Evolutionary conservation across 2,113 vertebrate species (phyloP).

Genomic region (Noctilio leporinus): DNA sequence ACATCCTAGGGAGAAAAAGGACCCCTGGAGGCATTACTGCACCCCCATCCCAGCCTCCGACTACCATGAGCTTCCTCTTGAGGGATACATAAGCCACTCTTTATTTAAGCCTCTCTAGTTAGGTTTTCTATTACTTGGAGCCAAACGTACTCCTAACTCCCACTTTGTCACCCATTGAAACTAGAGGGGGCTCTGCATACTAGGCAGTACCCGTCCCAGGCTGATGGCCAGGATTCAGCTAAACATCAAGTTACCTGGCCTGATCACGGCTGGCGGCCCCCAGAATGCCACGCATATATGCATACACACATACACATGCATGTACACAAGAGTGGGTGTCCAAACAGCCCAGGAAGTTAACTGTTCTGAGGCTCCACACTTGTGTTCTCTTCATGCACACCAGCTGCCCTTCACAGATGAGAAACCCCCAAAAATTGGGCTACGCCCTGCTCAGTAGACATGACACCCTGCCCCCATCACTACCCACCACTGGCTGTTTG

Average conservation of each 20-base stretch:
- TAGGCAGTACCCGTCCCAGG: accelerated
- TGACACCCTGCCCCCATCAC: accelerated
- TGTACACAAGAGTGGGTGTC: not conserved
- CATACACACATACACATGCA: accelerated
- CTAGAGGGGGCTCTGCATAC: no score
- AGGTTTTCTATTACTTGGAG: not conserved
- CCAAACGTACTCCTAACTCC: not conserved
- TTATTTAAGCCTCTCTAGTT: not conserved
- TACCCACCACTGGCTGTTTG: not conserved
- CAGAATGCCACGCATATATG: accelerated
- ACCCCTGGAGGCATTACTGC: not conserved
- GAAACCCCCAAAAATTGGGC: not conserved
- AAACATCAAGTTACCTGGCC: accelerated
- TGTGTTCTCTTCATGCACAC: not conserved
- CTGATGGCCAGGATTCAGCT: not conserved
- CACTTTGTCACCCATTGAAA: not conserved
- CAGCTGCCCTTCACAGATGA: not conserved
- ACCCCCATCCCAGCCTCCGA: not conserved
- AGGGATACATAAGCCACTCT: not conserved
- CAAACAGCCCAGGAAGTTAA: not conserved
- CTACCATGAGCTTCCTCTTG: accelerated
- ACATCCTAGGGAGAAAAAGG: not conserved
- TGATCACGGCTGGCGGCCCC: accelerated
- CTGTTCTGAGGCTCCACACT: not conserved
- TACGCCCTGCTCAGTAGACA: not conserved